These are phyloP conservation scores for Nautilus pompilius DNA, from an alignment of 1,140 invertebrate genomes.

Conservation along the genomic window DNA sequence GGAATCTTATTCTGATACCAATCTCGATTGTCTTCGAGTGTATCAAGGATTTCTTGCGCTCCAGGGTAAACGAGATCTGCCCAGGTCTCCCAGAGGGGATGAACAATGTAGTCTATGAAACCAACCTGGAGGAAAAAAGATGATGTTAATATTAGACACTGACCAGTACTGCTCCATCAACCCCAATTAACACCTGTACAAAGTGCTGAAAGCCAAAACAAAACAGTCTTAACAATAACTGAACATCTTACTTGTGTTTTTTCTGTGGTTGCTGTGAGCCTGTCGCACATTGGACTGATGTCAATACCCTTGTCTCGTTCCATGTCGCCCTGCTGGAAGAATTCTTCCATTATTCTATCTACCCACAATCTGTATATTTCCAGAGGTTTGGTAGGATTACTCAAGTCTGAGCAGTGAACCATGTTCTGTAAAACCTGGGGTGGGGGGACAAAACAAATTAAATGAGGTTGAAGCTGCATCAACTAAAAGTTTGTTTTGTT, in stretches of 20 bases:
- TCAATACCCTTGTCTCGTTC: slow-evolving; percentile 85
- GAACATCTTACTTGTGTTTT: slow-evolving; percentile 77
- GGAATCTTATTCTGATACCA: slow-evolving; percentile 80
- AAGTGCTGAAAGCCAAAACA: too few relatives aligned
- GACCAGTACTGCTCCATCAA: neutral
- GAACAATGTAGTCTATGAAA: slow-evolving; percentile 99
- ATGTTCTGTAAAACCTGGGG: slow-evolving; percentile 92
- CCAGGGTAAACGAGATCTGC: slow-evolving; percentile 98
- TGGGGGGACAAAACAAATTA: neutral
- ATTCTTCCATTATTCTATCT: slow-evolving; percentile 91
- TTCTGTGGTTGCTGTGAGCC: slow-evolving; percentile 87
- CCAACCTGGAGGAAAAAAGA: slow-evolving; percentile 70
- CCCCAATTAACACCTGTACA: too few relatives aligned
- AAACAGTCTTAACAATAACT: neutral
- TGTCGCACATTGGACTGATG: slow-evolving; percentile 96
- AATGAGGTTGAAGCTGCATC: too few relatives aligned
- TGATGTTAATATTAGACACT: neutral
- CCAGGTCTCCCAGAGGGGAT: slow-evolving; percentile 99
- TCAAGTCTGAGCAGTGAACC: slow-evolving; percentile 98
- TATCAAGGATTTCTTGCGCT: slow-evolving; percentile 95
- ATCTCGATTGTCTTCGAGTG: slow-evolving; percentile 95
- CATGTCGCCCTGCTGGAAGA: slow-evolving; percentile 93
- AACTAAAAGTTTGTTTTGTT: too few relatives aligned
- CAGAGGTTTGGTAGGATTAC: slow-evolving; percentile 98
- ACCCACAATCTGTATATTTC: slow-evolving; percentile 92